phyloP scores from a whole-genome alignment of 2,888 invertebrate species.

The Cabera pusaria region DNA sequence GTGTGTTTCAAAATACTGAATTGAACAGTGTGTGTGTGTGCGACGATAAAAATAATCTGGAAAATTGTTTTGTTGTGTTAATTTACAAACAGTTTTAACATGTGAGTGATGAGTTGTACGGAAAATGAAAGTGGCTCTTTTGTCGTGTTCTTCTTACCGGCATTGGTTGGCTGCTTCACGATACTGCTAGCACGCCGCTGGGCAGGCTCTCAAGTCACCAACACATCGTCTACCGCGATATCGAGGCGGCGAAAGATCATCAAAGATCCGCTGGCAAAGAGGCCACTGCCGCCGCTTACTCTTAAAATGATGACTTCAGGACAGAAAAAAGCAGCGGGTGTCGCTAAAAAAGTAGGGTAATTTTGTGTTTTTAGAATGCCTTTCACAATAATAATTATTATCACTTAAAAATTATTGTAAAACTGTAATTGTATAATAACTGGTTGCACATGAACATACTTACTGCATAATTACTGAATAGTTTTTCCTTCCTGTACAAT shows the following conservation, averaged over 20 bases:
- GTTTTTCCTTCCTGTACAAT: slow-evolving; percentile 6
- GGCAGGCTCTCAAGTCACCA: slow-evolving; percentile 73
- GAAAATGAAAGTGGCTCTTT: slow-evolving; percentile 82
- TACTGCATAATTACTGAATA: no score
- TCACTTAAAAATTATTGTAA: no score
- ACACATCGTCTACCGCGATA: slow-evolving; percentile 71
- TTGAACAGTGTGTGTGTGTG: slow-evolving; percentile 20
- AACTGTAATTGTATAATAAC: no score
- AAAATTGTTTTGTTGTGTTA: slow-evolving; percentile 56
- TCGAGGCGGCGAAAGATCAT: slow-evolving; percentile 79
- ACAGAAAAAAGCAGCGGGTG: slow-evolving; percentile 63
- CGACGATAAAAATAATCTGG: slow-evolving; percentile 16
- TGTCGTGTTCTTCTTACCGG: slow-evolving; percentile 81
- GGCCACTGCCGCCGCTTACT: slow-evolving; percentile 67
- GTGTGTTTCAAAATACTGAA: no score
- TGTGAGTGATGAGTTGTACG: slow-evolving; percentile 84
- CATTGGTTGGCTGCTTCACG: slow-evolving; percentile 78
- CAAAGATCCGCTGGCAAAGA: slow-evolving; percentile 75
- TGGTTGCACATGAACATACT: no score
- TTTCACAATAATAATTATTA: no score
- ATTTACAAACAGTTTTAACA: slow-evolving; percentile 69
- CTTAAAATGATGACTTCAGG: slow-evolving; percentile 74
- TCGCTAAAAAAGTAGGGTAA: slow-evolving; percentile 62
- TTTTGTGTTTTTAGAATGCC: no score
- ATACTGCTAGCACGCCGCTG: slow-evolving; percentile 78